These are phyloP conservation scores for Campylomormyrus numenius DNA, from an alignment of 2,113 vertebrate genomes.

Conservation along the genomic window DNA sequence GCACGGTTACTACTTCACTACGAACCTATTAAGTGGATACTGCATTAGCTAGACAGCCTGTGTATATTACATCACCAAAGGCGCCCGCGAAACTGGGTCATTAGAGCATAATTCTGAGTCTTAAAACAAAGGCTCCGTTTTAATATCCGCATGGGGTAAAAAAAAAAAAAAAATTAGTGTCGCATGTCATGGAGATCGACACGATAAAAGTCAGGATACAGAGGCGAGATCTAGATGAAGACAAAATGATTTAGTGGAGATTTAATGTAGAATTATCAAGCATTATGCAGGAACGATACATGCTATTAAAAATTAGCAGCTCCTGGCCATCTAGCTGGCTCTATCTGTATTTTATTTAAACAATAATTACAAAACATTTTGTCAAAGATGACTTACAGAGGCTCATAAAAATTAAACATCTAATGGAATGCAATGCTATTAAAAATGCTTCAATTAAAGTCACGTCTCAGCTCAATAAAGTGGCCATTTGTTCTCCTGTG, in stretches of 20 bases:
- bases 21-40: background rate
- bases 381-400: background rate
- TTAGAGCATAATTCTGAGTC: background rate
- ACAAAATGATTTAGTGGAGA: background rate
- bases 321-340: background rate
- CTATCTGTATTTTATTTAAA: background rate
- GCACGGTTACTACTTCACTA: background rate
- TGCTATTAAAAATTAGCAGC: background rate
- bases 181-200: background rate
- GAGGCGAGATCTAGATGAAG: background rate
- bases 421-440: background rate
- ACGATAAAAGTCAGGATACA: background rate
- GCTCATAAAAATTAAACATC: background rate
- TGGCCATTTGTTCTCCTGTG: background rate
- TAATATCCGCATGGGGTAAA: background rate
- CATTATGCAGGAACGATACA: background rate
- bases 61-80: background rate
- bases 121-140: background rate
- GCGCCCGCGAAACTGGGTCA: background rate
- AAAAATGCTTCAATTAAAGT: slow-evolving; percentile 5
- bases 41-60: background rate
- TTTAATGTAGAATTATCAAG: background rate
- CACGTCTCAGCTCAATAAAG: background rate
- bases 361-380: slow-evolving; percentile 11
- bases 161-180: background rate